phyloP scores from a whole-genome alignment of 2,113 vertebrate genomes.

The Charadrius vociferus region DNA sequence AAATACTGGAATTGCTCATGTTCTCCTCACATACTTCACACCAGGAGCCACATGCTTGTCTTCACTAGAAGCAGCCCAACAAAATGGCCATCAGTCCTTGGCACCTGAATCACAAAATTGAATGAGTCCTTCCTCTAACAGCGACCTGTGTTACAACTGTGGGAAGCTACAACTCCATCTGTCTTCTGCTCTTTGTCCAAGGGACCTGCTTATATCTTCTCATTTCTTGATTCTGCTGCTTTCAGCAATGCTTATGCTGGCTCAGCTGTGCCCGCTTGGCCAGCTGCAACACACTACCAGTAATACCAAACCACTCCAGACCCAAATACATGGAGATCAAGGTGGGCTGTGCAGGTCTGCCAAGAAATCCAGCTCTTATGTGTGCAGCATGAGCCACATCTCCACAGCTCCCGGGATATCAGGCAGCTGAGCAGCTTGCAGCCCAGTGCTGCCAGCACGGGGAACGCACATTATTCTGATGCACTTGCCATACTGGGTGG shows the following conservation, averaged over 20 bases:
- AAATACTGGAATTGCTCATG: neutral
- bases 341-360: neutral
- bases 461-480: neutral
- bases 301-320: neutral
- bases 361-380: neutral
- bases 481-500: neutral
- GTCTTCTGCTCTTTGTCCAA: neutral
- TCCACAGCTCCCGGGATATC: neutral
- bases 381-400: neutral
- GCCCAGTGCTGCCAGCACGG: neutral
- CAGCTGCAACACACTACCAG: rapidly evolving
- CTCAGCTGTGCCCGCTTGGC: neutral
- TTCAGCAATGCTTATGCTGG: neutral
- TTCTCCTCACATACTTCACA: neutral
- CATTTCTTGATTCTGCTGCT: neutral
- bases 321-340: neutral
- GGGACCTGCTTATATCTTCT: neutral
- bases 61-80: neutral
- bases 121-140: neutral
- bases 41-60: neutral
- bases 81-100: neutral
- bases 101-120: neutral
- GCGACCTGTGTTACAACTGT: neutral
- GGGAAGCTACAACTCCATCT: neutral
- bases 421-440: neutral